Percentiles rank a stretch among this genome's conserved stretches.
Conservation (phyloP, 1,140 invertebrate species). For the Rhyzopertha dominica region DNA sequence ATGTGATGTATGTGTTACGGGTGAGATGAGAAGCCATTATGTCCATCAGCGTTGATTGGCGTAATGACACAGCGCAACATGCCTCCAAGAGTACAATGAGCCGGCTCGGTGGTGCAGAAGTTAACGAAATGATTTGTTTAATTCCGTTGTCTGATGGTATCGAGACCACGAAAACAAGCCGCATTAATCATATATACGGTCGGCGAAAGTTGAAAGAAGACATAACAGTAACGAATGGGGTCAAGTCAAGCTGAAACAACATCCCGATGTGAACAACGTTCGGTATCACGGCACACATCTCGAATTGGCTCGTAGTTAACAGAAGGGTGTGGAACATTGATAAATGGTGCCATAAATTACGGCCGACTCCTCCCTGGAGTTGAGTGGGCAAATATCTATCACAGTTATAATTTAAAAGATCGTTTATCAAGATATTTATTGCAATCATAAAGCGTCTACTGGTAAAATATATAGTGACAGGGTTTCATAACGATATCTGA, state of each 20-base stretch:
- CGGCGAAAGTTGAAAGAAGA: conserved; percentile 6
- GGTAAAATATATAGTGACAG: conserved; percentile 34
- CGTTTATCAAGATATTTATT: conserved; percentile 46
- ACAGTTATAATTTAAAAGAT: conserved; percentile 47
- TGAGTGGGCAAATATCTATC: conserved; percentile 47
- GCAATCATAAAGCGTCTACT: conserved; percentile 41
- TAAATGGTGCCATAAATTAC: conserved; percentile 47
- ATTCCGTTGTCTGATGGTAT: conserved; percentile 8
- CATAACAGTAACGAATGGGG: conserved; percentile 42
- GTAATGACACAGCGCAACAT: too few relatives aligned
- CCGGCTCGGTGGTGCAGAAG: too few relatives aligned
- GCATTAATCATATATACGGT: conserved; percentile 1
- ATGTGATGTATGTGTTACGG: too few relatives aligned
- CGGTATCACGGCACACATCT: conserved; percentile 43
- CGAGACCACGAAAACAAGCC: conserved; percentile 2
- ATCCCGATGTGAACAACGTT: conserved; percentile 31
- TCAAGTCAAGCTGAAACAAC: conserved; percentile 43
- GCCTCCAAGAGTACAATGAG: too few relatives aligned
- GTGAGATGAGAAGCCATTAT: too few relatives aligned
- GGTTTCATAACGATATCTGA: conserved; percentile 37
- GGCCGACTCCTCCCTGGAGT: conserved; percentile 41
- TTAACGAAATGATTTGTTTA: conserved; percentile 18
- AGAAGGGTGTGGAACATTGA: conserved; percentile 47
- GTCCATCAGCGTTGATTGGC: too few relatives aligned
- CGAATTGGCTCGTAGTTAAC: conserved; percentile 47